Base-by-base conservation (phyloP, 2,797 vertebrate genomes). In the Orestias chungarensis region DNA sequence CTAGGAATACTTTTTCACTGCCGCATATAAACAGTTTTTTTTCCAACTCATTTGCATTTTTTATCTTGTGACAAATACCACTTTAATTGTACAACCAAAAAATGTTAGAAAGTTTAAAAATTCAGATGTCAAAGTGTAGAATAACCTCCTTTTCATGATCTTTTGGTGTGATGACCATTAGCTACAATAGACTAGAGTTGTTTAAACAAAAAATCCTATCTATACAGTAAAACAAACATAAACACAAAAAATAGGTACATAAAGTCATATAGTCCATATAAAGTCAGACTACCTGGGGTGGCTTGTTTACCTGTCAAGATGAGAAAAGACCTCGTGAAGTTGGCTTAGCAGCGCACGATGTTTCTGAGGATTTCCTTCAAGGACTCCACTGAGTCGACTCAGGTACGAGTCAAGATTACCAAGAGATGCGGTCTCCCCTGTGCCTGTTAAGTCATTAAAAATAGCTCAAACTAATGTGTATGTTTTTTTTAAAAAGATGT, bases 381-480 rank as follows among this genome's bases (percentile, higher is more conserved):
- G 96, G 66, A 95, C 92, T 1, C 94, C 96, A 82, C 95, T 97
- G 74, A 99, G 93, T 79, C 96, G 96, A 59, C 96, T 96, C 94
- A 99, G 95, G 85, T 99, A 99, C 6, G 97, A 96, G 82, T 99
- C 98, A 82, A 99, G 92, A 14, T 97, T 98, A 70, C 95, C 95
- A 65, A 96, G 89, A 0, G 97, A 98, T 0, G 98, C 96, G 0
- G 96, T 99, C 82, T 99, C 98, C 12, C 97, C 96, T 0, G 96
- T 96, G 57, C 96, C 98, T 99, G 73, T 3, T 78, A 9, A 71
- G 1, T 50, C 33, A 74, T 61, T 23, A 12, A 61, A 27, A 17
- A 43, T 31, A 61, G 6, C 33, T 9, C 0, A 38, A 65, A 66
- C 6, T 25, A 29, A 61, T 2, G 2, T 0, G 31, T 2, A 44